These are phyloP conservation scores for Drosophila asahinai DNA, from an alignment of 1,140 invertebrate genomes.

Conservation along the genomic window DNA sequence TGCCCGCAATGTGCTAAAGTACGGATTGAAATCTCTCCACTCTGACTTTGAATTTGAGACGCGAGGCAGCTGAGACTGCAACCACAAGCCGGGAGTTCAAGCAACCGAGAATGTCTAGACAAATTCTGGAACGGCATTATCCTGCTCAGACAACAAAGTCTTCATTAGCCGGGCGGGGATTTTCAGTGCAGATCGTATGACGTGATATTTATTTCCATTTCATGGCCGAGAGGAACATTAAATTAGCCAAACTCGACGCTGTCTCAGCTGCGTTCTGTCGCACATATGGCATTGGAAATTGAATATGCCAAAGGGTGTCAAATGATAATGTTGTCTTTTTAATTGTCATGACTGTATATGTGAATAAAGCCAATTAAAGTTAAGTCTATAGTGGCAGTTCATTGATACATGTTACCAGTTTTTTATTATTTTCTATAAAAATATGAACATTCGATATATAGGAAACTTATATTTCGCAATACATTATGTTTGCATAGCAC, in stretches of 20 bases:
- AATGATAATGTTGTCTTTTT: background rate
- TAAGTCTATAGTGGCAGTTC: too few species aligned
- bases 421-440: background rate
- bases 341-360: background rate
- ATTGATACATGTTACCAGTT: too few species aligned
- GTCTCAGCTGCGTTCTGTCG: slow-evolving; percentile 11
- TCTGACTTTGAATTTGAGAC: slow-evolving; percentile 34
- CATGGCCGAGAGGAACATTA: slow-evolving; percentile 40
- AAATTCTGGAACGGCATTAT: slow-evolving; percentile 29
- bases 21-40: slow-evolving; percentile 25
- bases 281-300: background rate
- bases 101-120: slow-evolving; percentile 45
- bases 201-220: slow-evolving; percentile 55
- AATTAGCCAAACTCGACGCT: slow-evolving; percentile 4
- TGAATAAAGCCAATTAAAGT: too few species aligned
- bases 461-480: too few species aligned
- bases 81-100: slow-evolving; percentile 33
- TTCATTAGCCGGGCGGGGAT: slow-evolving; percentile 33
- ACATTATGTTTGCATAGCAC: background rate
- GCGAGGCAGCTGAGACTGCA: slow-evolving; percentile 28
- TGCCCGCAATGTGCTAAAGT: slow-evolving; percentile 27
- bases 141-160: slow-evolving; percentile 51
- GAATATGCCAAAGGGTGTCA: background rate
- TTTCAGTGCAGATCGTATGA: slow-evolving; percentile 41
- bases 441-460: background rate